Evolutionary conservation across 1,140 invertebrate species (phyloP).

Genomic region (Nylanderia fulva): DNA sequence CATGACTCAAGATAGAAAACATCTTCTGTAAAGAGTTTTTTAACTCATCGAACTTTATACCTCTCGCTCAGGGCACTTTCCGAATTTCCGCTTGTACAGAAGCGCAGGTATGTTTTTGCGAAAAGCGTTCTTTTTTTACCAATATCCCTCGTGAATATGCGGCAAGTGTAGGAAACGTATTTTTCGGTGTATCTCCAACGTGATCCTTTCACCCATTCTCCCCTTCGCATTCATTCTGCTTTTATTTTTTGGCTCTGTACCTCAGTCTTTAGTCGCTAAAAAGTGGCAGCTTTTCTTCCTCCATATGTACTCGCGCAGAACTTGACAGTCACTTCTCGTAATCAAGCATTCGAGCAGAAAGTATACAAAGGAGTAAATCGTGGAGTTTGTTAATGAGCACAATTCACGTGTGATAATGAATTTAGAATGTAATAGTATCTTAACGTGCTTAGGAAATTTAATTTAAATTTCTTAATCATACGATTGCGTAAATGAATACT

Average conservation of each 20-base stretch:
- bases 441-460: background rate
- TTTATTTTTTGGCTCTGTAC: conserved; percentile 30
- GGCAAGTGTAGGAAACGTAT: conserved; percentile 35
- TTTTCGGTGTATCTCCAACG: conserved; percentile 20
- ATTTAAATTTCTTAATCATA: background rate
- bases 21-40: conserved; percentile 39
- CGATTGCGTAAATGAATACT: conserved; percentile 10
- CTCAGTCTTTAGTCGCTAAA: conserved; percentile 40
- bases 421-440: background rate
- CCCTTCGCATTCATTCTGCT: conserved; percentile 5
- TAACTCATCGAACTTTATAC: conserved; percentile 2
- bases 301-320: background rate
- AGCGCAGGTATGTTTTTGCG: background rate
- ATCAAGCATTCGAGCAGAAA: background rate
- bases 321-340: background rate
- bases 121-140: conserved; percentile 37
- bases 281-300: background rate
- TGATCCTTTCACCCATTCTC: conserved; percentile 26
- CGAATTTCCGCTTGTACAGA: conserved; percentile 26
- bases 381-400: background rate
- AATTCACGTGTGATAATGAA: background rate
- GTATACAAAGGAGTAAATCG: background rate
- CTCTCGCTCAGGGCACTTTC: background rate
- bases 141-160: conserved; percentile 44
- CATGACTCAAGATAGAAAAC: background rate